Base-by-base conservation (phyloP, 1,140 invertebrate species). In the Dufourea novaeangliae region DNA sequence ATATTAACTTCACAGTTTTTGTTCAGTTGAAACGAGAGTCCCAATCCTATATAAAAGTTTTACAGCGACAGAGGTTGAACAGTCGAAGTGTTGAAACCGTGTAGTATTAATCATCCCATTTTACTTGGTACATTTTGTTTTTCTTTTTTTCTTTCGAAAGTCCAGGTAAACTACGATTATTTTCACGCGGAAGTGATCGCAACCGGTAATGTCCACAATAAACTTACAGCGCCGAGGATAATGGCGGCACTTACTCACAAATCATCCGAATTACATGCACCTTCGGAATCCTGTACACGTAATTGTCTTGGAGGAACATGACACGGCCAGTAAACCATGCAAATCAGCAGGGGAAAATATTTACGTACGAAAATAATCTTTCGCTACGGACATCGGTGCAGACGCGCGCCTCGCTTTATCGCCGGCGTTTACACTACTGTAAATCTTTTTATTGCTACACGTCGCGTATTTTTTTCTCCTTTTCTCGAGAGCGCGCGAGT, bases 381-480 rank as follows among this genome's bases (percentile, higher is more conserved):
- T 2, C 69, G 8, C 0, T 37, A 11, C 34, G 41, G 12, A 17
- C 37, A 4, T 17, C 22, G 22, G n/a, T n/a, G n/a, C n/a, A n/a
- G n/a, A n/a, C 27, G 6, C 41, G 61, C 41, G 29, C 25, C 34
- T 11, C 46, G 64, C 50, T 80, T 84, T 80, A 84, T 83, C 76
- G 70, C 44, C 56, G n/a, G 67, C 52, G 39, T 83, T 84, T 83
- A 83, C 78, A 69, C 56, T 68, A 46, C 57, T 73, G 67, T 84
- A 84, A 84, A 84, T 83, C 72, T 80, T 80, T 83, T 80, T 77
- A 83, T 56, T 63, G 77, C 80, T 56, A 64, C 61, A 22, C 61
- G 74, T 41, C 32, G n/a, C n/a, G n/a, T 22, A 37, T 52, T 69
- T 54, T 54, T 32, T 44, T 39, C 64, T 39, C 29, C 41, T 25